Base-by-base conservation (phyloP, 2,113 vertebrate species). In the Scophthalmus maximus region DNA sequence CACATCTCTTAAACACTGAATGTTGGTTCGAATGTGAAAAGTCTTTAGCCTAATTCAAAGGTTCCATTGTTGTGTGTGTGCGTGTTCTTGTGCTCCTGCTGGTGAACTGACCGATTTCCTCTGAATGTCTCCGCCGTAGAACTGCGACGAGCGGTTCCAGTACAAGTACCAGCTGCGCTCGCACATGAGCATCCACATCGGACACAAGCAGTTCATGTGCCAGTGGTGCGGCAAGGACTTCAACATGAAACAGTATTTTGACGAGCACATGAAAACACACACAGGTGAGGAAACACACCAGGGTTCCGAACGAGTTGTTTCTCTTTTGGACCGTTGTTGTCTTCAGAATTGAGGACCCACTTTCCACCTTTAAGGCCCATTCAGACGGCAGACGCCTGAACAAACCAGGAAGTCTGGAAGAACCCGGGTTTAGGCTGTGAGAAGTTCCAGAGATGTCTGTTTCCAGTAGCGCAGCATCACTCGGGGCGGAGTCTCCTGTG, bases 191-290 rank as follows among this genome's bases (percentile, higher is more conserved):
- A 97, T 98, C 81, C 97, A 98, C 93, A 97, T 98, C 2, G 97
- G 97, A 69, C 96, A 98, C 93, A 98, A 98, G 29, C 96, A 98
- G 94, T 98, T 98, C 92, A 98, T 98, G 97, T 98, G 97, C 92
- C 97, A 98, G 90, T 98, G 97, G 96, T 98, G 97, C 3, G 97
- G 97, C 89, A 98, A 98, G 89, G 97, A 98, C 89, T 98, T 98
- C 93, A 98, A 97, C 94, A 98, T 98, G 97, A 98, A 98, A 76
- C 97, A 98, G 94, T 98, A 98, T 94, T 98, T 98, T 20, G 96
- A 98, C 7, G 97, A 98, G 75, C 97, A 98, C 94, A 97, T 98
- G 97, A 98, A 98, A 89, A 98, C 96, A 6, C 97, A 98, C 93
- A 98, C 97, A 93, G 97, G 97, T 98, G 92, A 95, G 95, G 50